Percentiles rank a stretch among this genome's conserved stretches.
These are phyloP conservation scores for Drosophila mulleri DNA, from an alignment of 2,888 invertebrate species.

Conservation along the genomic window DNA sequence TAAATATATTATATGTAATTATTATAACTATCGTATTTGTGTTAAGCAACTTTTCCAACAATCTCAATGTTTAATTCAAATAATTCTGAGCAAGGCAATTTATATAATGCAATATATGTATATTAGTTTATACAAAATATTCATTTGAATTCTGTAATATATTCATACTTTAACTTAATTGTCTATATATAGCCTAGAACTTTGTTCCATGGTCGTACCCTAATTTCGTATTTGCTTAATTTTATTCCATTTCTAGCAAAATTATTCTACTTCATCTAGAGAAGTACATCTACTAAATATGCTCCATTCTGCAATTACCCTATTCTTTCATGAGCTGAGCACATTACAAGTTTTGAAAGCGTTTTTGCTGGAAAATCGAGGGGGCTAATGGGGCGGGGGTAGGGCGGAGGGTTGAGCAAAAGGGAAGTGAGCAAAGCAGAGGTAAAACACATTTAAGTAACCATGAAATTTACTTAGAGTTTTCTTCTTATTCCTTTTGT, in stretches of 20 bases:
- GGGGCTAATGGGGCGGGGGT: neutral
- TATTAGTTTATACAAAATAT: too few species aligned
- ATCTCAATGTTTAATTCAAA: too few species aligned
- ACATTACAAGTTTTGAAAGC: constrained; percentile 36
- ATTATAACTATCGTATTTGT: too few species aligned
- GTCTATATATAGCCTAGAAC: neutral
- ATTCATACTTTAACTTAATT: neutral
- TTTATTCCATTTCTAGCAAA: neutral
- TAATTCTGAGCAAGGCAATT: too few species aligned
- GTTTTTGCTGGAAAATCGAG: neutral
- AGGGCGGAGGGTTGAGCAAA: neutral
- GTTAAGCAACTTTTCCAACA: too few species aligned
- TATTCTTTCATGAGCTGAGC: constrained; percentile 21
- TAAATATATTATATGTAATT: too few species aligned
- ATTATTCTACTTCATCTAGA: neutral
- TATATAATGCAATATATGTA: too few species aligned
- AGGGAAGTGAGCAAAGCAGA: constrained; percentile 19
- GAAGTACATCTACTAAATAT: constrained; percentile 11
- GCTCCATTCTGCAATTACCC: constrained; percentile 9
- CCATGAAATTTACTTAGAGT: constrained; percentile 69
- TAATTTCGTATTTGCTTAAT: neutral
- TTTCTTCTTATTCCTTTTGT: constrained; percentile 13
- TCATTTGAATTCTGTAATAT: too few species aligned
- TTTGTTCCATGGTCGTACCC: neutral
- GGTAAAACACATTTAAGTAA: constrained; percentile 63